Evolutionary conservation across 2,888 invertebrate genomes (phyloP), one percentile per base, ranked within the genome.

Genomic region (Acrocera orbiculus): DNA sequence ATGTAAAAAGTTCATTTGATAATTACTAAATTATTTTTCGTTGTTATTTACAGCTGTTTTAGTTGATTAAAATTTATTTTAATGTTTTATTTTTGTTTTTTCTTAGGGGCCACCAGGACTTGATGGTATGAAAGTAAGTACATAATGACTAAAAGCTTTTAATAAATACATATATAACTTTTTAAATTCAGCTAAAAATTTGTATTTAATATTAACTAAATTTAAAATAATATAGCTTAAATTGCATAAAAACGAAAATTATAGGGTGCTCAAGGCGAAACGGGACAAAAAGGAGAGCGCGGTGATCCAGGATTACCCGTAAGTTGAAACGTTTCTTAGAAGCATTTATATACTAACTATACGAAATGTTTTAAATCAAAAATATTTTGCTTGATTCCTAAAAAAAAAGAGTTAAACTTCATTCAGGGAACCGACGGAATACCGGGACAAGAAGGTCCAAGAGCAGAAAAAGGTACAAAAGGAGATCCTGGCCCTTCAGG

Each of bases 281-380:
- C 82, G 34, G 90, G 90, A 46, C 74, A 71, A 52, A 89, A 89
- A 65, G 89, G 90, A 46, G 89, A 89, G 65, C 71, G 87, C 43
- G 89, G 89, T 32, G 89, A 90, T 63, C 86, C 87, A 44, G 90
- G 90, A 53, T 66, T 89, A 52, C 87, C 89, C 56, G 89, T 87
- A 74, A 71, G 81, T 75, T 30, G 8, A 20, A 16, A 27, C 3
- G 11, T 30, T 20, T n/a, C n/a, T n/a, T n/a, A n/a, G n/a, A n/a
- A n/a, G 8, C 19, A 6, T 19, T 5, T 6, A 6, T 19, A 8
- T 19, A 19, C 19, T 19, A 8, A 6, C 19, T 19, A 6, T 19
- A 6, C 5, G 8, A 19, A 8, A 19, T 6, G 19, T 19, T 6
- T 10, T 4, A 22, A 22, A 6, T 10, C 8, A 19, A 22, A 22